Base-by-base conservation (phyloP, 2,797 vertebrate genomes). In the Helicolenus hilgendorfi region DNA sequence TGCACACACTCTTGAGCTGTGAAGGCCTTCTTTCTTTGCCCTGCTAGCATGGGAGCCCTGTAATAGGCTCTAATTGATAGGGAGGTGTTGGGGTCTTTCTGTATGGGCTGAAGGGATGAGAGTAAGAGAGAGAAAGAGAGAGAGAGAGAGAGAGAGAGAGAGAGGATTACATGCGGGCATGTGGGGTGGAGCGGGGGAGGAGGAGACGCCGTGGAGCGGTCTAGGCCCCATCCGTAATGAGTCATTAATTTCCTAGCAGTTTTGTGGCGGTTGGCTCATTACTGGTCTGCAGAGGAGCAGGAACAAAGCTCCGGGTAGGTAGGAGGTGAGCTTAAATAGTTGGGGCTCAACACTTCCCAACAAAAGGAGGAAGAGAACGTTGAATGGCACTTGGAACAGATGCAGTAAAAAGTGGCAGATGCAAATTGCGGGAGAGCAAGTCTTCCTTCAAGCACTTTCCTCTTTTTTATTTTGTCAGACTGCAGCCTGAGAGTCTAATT, bases 31-130 rank as follows among this genome's bases (percentile, higher is more conserved):
- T 98, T 96, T 96, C 96, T 96, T 96, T 94, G 97, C 97, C 96
- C 97, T 95, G 97, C 97, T 98, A 98, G 98, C 98, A 98, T 98
- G 98, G 98, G 98, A 98, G 97, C 97, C 97, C 91, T 96, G 98
- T 98, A 99, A 99, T 99, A 98, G 98, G 98, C 97, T 98, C 97
- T 99, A 99, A 99, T 99, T 99, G 98, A 98, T 98, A 98, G 98
- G 98, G 98, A 99, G 98, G 98, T 98, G 98, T 98, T 97, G 98
- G 97, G 98, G 97, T 97, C 98, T 98, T 98, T 98, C 98, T 98
- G 94, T 97, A 97, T 98, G 98, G 98, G 96, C 96, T 98, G 97
- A 98, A 96, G 88, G 95, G 92, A 93, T 90, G 96, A 94, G 95
- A 89, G 92, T 85, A 89, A 93, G 91, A 71, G 85, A 87, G 88